Conservation (phyloP, 2,888 invertebrate species). For the Netelia virgata region DNA sequence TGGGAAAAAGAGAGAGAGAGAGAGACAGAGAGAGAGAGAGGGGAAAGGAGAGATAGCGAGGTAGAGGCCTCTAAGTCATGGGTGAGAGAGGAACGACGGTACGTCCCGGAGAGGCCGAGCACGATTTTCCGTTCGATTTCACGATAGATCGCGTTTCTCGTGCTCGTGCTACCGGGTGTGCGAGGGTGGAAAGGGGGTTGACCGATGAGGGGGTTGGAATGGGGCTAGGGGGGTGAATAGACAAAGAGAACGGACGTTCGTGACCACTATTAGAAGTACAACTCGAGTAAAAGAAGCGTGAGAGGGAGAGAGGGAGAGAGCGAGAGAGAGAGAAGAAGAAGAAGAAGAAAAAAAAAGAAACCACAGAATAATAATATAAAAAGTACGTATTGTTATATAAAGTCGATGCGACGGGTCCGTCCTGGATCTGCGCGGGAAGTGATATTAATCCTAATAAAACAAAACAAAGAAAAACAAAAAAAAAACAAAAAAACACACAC, state of each 20-base stretch:
- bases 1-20: conserved; percentile 39
- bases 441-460: conserved; percentile 84
- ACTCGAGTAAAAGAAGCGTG: conserved; percentile 39
- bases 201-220: not conserved
- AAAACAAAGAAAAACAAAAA: conserved; percentile 2
- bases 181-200: conserved; percentile 23
- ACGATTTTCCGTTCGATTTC: conserved; percentile 63
- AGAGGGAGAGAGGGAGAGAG: not conserved
- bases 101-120: conserved; percentile 17
- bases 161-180: conserved; percentile 45
- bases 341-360: conserved; percentile 34
- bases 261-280: conserved; percentile 61
- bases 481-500: not conserved
- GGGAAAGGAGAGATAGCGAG: conserved; percentile 51
- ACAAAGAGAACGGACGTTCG: conserved; percentile 52
- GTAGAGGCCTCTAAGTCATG: conserved; percentile 21
- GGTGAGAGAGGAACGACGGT: conserved; percentile 26
- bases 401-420: conserved; percentile 70
- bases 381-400: conserved; percentile 66
- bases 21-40: conserved; percentile 64
- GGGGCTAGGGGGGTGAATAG: conserved; percentile 37
- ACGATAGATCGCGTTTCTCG: conserved; percentile 39
- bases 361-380: conserved; percentile 52
- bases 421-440: conserved; percentile 79
- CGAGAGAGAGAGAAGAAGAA: not conserved